Percentiles rank a stretch among this genome's conserved stretches.
These are phyloP conservation scores for Hylyphantes graminicola DNA, from an alignment of 1,140 invertebrate species.

Conservation along the genomic window DNA sequence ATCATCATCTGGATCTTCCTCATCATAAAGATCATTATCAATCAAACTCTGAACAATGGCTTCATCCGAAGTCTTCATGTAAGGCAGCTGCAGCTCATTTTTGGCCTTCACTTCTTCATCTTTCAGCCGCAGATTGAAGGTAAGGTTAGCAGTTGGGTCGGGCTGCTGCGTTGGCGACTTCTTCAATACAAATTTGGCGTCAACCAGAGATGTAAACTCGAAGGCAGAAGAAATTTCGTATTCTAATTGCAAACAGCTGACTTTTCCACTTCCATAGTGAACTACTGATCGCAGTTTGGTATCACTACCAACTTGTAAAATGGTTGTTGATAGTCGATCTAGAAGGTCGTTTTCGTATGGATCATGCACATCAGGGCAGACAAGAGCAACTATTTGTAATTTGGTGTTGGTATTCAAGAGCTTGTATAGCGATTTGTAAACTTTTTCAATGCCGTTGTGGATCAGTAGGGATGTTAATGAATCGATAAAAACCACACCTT, in stretches of 20 bases:
- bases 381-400: conserved; percentile 35
- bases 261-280: conserved; percentile 39
- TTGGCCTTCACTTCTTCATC: conserved; percentile 67
- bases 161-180: conserved; percentile 14
- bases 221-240: conserved; percentile 22
- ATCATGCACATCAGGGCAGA: conserved; percentile 38
- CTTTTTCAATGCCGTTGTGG: not conserved
- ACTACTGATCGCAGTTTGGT: not conserved
- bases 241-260: not conserved
- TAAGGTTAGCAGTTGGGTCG: conserved; percentile 67
- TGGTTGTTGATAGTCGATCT: conserved; percentile 17
- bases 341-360: conserved; percentile 10
- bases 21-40: conserved; percentile 55
- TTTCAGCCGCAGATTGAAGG: conserved; percentile 68
- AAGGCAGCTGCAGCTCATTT: conserved; percentile 66
- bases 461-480: conserved; percentile 34
- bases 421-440: conserved; percentile 30
- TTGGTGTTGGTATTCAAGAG: conserved; percentile 17
- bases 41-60: conserved; percentile 23
- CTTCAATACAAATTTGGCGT: not conserved
- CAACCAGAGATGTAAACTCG: conserved; percentile 1
- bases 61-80: conserved; percentile 50
- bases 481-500: conserved; percentile 32
- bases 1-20: conserved; percentile 61
- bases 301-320: not conserved